phyloP scores from a whole-genome alignment of 2,888 invertebrate genomes.

The Homarus gammarus region DNA sequence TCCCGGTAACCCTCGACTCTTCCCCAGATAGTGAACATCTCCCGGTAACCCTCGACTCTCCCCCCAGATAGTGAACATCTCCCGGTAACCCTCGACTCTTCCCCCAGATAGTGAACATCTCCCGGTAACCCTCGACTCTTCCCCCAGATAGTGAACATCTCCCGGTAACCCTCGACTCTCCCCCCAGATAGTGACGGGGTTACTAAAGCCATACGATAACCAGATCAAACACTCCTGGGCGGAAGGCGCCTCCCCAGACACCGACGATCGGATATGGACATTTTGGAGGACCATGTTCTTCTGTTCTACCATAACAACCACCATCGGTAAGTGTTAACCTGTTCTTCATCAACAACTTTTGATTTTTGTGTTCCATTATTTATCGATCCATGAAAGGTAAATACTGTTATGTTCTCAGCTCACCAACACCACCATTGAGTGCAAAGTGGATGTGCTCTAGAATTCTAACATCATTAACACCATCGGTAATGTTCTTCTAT shows the following conservation, averaged over 20 bases:
- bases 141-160: neutral
- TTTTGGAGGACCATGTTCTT: slow-evolving; percentile 93
- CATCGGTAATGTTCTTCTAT: neutral
- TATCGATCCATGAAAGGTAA: neutral
- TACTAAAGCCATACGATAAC: slow-evolving; percentile 50
- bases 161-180: neutral
- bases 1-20: too few relatives aligned
- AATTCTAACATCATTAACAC: neutral
- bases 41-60: too few relatives aligned
- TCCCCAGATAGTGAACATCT: too few relatives aligned
- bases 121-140: too few relatives aligned
- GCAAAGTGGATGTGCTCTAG: neutral
- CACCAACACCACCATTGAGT: neutral
- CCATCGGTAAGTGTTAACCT: slow-evolving; percentile 86
- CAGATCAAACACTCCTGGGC: slow-evolving; percentile 80
- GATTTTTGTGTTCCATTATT: neutral
- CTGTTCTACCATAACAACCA: slow-evolving; percentile 92
- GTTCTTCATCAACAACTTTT: neutral
- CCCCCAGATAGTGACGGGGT: slow-evolving; percentile 33
- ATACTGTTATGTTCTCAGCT: neutral
- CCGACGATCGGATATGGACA: slow-evolving; percentile 84
- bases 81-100: neutral
- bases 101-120: slow-evolving; percentile 25
- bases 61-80: neutral
- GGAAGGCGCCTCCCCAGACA: slow-evolving; percentile 77